Evolutionary conservation across 2,888 invertebrate genomes (phyloP), one percentile per base, ranked within the genome.

Genomic region (Heliconius ethilla): DNA sequence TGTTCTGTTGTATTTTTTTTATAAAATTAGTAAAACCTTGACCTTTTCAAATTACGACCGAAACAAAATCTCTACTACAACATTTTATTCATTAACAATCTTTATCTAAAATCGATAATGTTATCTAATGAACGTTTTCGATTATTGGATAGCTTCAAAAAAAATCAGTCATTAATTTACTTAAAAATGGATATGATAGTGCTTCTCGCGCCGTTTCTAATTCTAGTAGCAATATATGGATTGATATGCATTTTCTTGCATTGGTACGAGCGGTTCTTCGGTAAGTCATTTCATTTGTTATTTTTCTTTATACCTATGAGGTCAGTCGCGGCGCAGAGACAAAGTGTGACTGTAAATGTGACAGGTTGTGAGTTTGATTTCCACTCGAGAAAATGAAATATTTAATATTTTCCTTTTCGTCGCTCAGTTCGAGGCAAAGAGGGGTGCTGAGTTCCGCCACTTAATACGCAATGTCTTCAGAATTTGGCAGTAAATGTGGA

Each of bases 161-260:
- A 70, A 25, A 40, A 59, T n/a, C 59, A 72, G 72, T 72, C 72
- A 59, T 55, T 37, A n/a, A 72, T 37, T 59, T 37, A 59, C n/a
- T 59, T 72, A 72, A 59, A 59, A 59, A 72, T 72, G 72, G 59
- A 72, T 15, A 72, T 72, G 15, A 25, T 72, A n/a, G 29, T 72
- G 15, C 29, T 72, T 55, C 37, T 72, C 13, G 72, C 72, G 25
- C 72, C 72, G 29, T 72, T 72, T 37, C 22, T 72, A 9, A 37
- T 72, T 33, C 15, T 72, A n/a, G 37, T 59, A 59, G 59, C 33
- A 1, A 15, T 72, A 13, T 72, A 72, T 72, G 72, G 72, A 72
- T 37, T 72, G 33, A 33, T 59, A 13, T 72, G 72, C n/a, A 33
- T 72, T 59, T 59, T 72, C 72, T 37, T 72, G 25, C 59, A 59